Conservation (phyloP, 2,113 vertebrate species). For the Paramormyrops kingsleyae region DNA sequence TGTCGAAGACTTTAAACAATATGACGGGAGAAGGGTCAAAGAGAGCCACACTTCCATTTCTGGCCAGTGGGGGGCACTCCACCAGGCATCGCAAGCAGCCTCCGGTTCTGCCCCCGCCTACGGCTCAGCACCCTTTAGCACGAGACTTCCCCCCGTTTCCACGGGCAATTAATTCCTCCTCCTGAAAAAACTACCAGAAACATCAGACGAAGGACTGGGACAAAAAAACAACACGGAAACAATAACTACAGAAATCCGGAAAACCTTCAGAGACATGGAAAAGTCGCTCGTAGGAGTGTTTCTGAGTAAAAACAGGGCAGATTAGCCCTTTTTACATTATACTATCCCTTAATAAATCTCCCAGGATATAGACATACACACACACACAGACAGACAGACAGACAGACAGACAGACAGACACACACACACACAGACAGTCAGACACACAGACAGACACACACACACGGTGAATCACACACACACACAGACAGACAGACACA, state of each 20-base stretch:
- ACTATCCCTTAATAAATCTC: slow-evolving; percentile 1
- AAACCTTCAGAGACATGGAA: not conserved
- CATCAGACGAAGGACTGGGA: not conserved
- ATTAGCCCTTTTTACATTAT: not conserved
- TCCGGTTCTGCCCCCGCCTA: not conserved
- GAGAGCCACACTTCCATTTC: not conserved
- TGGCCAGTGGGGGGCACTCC: not conserved
- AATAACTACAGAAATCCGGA: slow-evolving; percentile 4
- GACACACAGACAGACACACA: too few species aligned
- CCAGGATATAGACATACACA: not conserved
- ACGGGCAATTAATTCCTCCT: slow-evolving; percentile 16
- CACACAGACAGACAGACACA: too few species aligned
- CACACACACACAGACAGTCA: not conserved
- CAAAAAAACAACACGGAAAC: not conserved
- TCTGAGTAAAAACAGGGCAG: slow-evolving; percentile 6
- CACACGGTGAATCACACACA: too few species aligned
- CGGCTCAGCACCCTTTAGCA: not conserved
- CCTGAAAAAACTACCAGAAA: not conserved
- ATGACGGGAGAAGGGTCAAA: not conserved
- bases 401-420: too few species aligned
- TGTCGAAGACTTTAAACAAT: not conserved
- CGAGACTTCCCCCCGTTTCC: not conserved
- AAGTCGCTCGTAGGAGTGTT: slow-evolving; percentile 1
- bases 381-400: too few species aligned
- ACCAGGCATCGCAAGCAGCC: not conserved